Evolutionary conservation across 2,888 invertebrate genomes (phyloP).

Genomic region (Herminia tarsipennalis): DNA sequence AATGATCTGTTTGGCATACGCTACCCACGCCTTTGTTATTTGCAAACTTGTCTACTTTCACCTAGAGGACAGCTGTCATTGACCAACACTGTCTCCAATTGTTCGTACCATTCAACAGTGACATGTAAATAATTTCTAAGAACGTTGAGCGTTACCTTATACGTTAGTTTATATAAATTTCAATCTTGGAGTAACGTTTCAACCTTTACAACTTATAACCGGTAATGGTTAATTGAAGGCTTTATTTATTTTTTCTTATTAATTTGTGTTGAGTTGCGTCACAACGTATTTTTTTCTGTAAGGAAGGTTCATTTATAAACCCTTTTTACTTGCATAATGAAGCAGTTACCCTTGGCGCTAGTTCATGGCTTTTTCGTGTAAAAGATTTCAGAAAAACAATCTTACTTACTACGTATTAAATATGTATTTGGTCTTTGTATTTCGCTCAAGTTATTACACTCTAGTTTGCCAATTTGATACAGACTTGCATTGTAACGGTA

Average conservation of each 20-base stretch:
- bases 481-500: constrained; percentile 64
- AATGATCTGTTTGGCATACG: constrained; percentile 60
- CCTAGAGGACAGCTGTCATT: constrained; percentile 48
- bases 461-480: constrained; percentile 51
- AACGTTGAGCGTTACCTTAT: constrained; percentile 7
- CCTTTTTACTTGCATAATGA: constrained; percentile 29
- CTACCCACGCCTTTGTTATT: constrained; percentile 64
- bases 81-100: constrained; percentile 43
- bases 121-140: constrained; percentile 9
- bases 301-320: constrained; percentile 21
- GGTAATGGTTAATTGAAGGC: constrained; percentile 21
- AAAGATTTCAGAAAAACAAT: too few relatives aligned
- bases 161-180: constrained; percentile 6
- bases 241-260: constrained; percentile 20
- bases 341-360: constrained; percentile 23
- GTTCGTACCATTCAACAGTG: constrained; percentile 16
- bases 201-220: constrained; percentile 24
- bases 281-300: constrained; percentile 18
- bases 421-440: constrained; percentile 18
- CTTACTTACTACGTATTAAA: not conserved
- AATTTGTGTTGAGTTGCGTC: constrained; percentile 18
- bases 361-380: too few relatives aligned
- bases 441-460: constrained; percentile 38
- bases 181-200: constrained; percentile 7
- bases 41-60: constrained; percentile 64